Base-by-base conservation (phyloP, 2,797 vertebrate species). In the Staurois parvus region DNA sequence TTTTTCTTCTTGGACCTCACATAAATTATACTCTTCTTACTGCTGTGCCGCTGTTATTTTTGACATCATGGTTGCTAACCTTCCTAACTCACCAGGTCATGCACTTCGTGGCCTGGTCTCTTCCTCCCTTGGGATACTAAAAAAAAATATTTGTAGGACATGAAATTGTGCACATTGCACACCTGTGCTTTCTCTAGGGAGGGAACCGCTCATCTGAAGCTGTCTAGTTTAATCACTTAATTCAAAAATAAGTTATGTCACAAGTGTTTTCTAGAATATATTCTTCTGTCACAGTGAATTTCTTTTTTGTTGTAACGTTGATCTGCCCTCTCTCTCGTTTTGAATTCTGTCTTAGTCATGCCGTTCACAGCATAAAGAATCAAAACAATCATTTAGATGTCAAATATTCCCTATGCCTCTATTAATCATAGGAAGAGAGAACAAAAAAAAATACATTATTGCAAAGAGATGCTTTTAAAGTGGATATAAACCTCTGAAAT, bases 71-170 rank as follows among this genome's bases (percentile, higher is more conserved):
- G 72, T 87, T 87, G 83, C 79, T 79, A 86, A 90, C 88, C 89
- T 89, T 88, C 73, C 42, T 67, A 89, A 24, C 80, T 91, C 90
- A 76, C 11, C 90, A 86, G 89, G 90, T 92, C 88, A 90, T n/a
- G 73, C 83, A 87, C 85, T 88, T 67, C 80, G 70, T 89, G 89
- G 83, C 88, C 32, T 84, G 40, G 72, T 88, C 87, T 77, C 89
- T 94, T 93, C 91, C 90, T 92, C 91, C 89, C 91, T 48, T 79
- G 93, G 89, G 90, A 92, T 78, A 62, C 88, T 85, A 42, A 84
- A 87, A 37, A n/a, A 91, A 94, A 93, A 93, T 90, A 91, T 91
- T 93, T 92, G 89, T 92, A 88, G 88, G 90, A 90, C 88, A 91
- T 81, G 76, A 81, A 84, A 77, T 92, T 82, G 90, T 89, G 81